Percentiles rank a stretch among this genome's conserved stretches.
These are phyloP conservation scores for Congeria kusceri DNA, from an alignment of 2,888 invertebrate genomes.

Conservation along the genomic window DNA sequence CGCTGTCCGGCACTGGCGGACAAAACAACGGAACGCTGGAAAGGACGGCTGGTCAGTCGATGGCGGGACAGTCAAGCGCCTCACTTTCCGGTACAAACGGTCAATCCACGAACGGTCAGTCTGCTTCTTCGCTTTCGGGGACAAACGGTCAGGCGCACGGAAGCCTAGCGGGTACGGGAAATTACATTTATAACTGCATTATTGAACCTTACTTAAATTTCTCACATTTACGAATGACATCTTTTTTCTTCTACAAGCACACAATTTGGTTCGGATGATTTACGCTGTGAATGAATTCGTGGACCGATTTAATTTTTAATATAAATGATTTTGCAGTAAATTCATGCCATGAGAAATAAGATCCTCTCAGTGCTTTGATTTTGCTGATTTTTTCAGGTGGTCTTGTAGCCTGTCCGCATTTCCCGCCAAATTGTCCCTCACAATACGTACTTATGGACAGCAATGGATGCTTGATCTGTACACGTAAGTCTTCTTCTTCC, in stretches of 20 bases:
- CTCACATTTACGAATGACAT: no score
- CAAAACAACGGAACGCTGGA: slow-evolving; percentile 13
- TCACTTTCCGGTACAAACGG: no score
- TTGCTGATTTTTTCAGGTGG: no score
- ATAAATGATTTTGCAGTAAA: no score
- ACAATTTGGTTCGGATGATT: no score
- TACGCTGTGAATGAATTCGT: no score
- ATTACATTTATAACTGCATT: no score
- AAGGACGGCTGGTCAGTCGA: slow-evolving; percentile 13
- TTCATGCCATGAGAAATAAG: no score
- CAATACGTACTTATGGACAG: slow-evolving; percentile 33
- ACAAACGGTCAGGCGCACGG: slow-evolving; percentile 32
- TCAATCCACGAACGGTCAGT: slow-evolving; percentile 7
- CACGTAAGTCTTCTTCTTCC: slow-evolving; percentile 31
- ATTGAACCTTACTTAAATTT: no score
- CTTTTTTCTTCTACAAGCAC: no score
- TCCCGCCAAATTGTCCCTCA: slow-evolving; percentile 48
- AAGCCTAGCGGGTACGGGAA: neutral
- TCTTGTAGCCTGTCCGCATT: slow-evolving; percentile 35
- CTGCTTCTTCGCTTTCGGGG: slow-evolving; percentile 35
- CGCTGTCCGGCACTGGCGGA: neutral
- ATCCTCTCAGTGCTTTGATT: neutral
- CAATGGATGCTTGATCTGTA: slow-evolving; percentile 46
- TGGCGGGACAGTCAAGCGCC: slow-evolving; percentile 11
- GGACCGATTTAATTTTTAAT: no score